Percentiles rank a stretch among this genome's conserved stretches.
These are phyloP conservation scores for Furcula furcula DNA, from an alignment of 2,888 invertebrate species.

Conservation along the genomic window DNA sequence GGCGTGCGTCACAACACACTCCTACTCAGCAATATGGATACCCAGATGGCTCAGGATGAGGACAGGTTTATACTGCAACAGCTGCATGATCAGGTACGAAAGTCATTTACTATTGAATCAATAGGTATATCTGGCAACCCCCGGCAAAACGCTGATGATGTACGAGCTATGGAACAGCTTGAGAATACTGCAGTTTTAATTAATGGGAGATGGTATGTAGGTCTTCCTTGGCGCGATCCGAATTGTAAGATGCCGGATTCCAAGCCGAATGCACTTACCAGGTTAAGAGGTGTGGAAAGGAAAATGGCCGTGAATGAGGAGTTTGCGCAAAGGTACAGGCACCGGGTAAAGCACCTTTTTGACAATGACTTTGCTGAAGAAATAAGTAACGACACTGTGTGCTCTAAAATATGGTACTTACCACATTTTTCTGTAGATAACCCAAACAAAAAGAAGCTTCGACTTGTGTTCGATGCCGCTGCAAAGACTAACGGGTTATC, in stretches of 20 bases:
- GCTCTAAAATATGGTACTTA: slow-evolving; percentile 19
- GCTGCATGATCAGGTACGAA: slow-evolving; percentile 1
- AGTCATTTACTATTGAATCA: slow-evolving; percentile 3
- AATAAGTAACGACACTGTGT: not conserved
- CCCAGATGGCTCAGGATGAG: slow-evolving; percentile 10
- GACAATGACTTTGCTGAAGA: slow-evolving; percentile 19
- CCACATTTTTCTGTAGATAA: slow-evolving; percentile 29
- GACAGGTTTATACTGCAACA: not conserved
- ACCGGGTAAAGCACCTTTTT: slow-evolving; percentile 23
- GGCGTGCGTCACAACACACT: too few species aligned
- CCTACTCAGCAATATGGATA: too few species aligned
- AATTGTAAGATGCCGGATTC: slow-evolving; percentile 16
- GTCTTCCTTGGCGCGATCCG: slow-evolving; percentile 23
- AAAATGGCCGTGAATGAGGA: slow-evolving; percentile 14
- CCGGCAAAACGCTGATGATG: slow-evolving; percentile 2
- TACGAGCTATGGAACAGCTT: slow-evolving; percentile 6
- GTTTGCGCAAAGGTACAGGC: slow-evolving; percentile 12
- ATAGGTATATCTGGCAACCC: slow-evolving; percentile 4
- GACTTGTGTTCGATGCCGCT: slow-evolving; percentile 24
- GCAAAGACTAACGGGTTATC: slow-evolving; percentile 9
- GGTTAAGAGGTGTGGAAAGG: slow-evolving; percentile 18
- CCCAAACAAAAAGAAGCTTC: slow-evolving; percentile 21
- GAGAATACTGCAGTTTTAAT: slow-evolving; percentile 14
- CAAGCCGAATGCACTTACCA: slow-evolving; percentile 10
- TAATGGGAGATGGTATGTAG: slow-evolving; percentile 23